Percentiles rank a stretch among this genome's conserved stretches.
Conservation (phyloP, 2,888 invertebrate genomes). For the Spicauda simplicius region DNA sequence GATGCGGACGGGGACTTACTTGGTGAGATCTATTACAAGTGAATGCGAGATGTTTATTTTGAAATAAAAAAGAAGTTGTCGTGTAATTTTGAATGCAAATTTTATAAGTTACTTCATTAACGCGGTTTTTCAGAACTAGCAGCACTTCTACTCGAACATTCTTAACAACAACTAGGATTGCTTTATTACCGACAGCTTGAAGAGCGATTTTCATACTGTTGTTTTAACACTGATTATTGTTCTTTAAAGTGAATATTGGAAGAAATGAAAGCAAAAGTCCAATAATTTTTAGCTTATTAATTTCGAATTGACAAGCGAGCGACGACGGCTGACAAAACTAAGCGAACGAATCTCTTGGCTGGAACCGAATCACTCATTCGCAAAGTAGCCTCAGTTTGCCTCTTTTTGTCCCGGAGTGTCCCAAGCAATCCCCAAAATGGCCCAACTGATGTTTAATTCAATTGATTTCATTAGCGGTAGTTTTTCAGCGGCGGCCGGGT, state of each 20-base stretch:
- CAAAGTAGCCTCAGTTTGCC: constrained; percentile 21
- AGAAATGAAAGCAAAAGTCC: too few relatives aligned
- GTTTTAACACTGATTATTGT: too few relatives aligned
- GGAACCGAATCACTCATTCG: constrained; percentile 24
- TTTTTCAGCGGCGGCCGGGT: constrained; percentile 66
- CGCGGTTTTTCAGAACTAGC: too few relatives aligned
- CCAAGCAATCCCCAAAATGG: constrained; percentile 67
- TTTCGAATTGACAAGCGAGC: background rate
- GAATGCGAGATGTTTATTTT: background rate
- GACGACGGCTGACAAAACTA: background rate
- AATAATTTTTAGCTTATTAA: too few relatives aligned
- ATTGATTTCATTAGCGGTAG: constrained; percentile 72
- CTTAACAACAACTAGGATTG: too few relatives aligned
- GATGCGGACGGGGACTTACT: background rate
- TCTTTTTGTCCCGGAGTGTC: constrained; percentile 53
- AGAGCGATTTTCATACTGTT: too few relatives aligned
- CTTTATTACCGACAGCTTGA: too few relatives aligned
- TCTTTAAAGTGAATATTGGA: too few relatives aligned
- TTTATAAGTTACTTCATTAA: too few relatives aligned
- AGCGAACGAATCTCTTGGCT: background rate
- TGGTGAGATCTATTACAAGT: background rate
- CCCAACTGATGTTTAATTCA: constrained; percentile 77
- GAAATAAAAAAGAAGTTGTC: too few relatives aligned
- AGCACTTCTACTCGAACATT: too few relatives aligned
- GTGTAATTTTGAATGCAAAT: too few relatives aligned